Percentiles rank a stretch among this genome's conserved stretches.
These are phyloP conservation scores for Aphidius gifuensis DNA, from an alignment of 1,140 invertebrate genomes.

Conservation along the genomic window DNA sequence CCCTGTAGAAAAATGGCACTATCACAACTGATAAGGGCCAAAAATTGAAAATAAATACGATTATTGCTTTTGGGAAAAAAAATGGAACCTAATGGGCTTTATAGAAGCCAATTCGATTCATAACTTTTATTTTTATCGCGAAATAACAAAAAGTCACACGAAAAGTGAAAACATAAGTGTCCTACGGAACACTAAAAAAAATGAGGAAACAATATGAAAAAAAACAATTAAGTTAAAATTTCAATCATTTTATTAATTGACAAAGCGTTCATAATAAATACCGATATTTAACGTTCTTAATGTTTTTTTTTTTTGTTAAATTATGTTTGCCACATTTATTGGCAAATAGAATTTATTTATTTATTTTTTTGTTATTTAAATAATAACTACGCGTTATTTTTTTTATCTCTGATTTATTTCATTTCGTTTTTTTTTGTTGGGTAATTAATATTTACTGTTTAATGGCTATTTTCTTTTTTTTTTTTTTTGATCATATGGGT, in stretches of 20 bases:
- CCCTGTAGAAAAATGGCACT: too few species aligned
- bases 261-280: conserved; percentile 56
- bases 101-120: too few species aligned
- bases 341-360: background rate
- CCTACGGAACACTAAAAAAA: too few species aligned
- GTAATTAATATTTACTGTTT: conserved; percentile 55
- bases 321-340: conserved; percentile 6
- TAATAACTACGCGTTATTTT: conserved; percentile 25
- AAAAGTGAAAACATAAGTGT: too few species aligned
- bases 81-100: too few species aligned
- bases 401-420: too few species aligned
- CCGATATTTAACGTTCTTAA: conserved; percentile 32
- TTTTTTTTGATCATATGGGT: conserved; percentile 26
- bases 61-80: too few species aligned
- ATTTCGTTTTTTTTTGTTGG: conserved; percentile 49
- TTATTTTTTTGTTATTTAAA: conserved; percentile 11
- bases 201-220: conserved; percentile 5
- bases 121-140: too few species aligned
- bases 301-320: conserved; percentile 16
- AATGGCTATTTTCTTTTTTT: conserved; percentile 14
- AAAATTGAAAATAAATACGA: too few species aligned
- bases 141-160: too few species aligned
- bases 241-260: conserved; percentile 56
- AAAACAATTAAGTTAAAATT: conserved; percentile 38
- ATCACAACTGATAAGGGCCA: too few species aligned